Evolutionary conservation across 1,140 invertebrate species (phyloP), one percentile per base, ranked within the genome.

Genomic region (Papilio polytes): DNA sequence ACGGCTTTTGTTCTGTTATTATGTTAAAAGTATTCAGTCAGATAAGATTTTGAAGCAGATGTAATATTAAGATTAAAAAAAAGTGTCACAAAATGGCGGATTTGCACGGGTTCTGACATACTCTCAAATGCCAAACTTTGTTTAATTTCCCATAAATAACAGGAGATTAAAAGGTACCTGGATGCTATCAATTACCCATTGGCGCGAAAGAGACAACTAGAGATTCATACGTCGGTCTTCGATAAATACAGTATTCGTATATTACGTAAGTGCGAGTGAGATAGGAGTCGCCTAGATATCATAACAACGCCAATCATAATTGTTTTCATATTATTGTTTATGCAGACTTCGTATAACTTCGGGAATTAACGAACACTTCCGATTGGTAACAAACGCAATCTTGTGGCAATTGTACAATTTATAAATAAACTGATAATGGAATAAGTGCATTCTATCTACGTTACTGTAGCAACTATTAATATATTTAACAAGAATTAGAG

Each of bases 401-500:
- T 36, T 15, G 12, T 31, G 12, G 12, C 15, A 2, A 31, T 70
- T 70, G 13, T 70, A 70, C 63, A 70, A 36, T 70, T 70, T 70
- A 70, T 70, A 70, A 70, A 70, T 70, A 70, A 70, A 70, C 63
- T 31, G 63, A 70, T 70, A 70, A 70, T 13, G 10, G 26, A 15
- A 0, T 31, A 15, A 59, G 56, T 59, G 20, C 56, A 59, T 59
- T 41, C 36, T 41, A 20, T 8, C 8, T 59, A 70, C 59, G 63
- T 70, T 70, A 31, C 22, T 63, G 13, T 70, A 70, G 63, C 63
- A 70, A 31, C 26, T 70, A 70, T 63, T 26, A 26, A 63, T 63
- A 63, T 26, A 1, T 63, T 59, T 1, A 59, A 18, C 20, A 12
- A 56, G 7, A 0, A 1, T 48, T 48, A 48, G 13, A 48, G 46